Conservation (phyloP, 2,113 vertebrate genomes). For the Oryzias javanicus region DNA sequence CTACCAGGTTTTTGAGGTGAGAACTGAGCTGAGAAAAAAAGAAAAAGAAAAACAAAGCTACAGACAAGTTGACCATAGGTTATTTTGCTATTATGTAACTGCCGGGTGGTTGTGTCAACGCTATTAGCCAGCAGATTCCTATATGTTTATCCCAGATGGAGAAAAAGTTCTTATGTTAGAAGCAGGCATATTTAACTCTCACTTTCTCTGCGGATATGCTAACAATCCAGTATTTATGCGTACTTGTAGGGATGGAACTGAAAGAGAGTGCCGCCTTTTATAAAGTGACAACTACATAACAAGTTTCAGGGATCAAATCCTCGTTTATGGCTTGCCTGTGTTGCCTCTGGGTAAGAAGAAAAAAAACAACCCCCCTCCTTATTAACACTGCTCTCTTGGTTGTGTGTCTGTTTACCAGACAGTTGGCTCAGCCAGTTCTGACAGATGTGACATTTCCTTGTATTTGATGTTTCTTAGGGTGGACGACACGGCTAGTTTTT, state of each 20-base stretch:
- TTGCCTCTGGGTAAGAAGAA: constrained; percentile 55
- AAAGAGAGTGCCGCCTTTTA: constrained; percentile 48
- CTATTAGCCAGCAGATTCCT: too few relatives aligned
- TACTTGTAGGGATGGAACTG: constrained; percentile 2
- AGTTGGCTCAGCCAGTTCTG: constrained; percentile 54
- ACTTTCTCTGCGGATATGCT: constrained; percentile 7
- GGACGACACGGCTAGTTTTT: constrained; percentile 37
- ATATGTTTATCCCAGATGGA: not conserved
- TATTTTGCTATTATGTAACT: too few relatives aligned
- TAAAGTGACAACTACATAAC: constrained; percentile 60
- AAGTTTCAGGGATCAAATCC: constrained; percentile 58
- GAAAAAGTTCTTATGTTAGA: not conserved
- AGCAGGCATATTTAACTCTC: not conserved
- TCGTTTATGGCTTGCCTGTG: constrained; percentile 58
- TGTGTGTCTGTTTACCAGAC: constrained; percentile 47
- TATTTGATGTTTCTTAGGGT: constrained; percentile 66
- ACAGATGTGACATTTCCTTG: constrained; percentile 58
- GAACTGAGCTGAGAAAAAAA: too few relatives aligned
- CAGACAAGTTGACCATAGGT: too few relatives aligned
- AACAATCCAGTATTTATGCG: constrained; percentile 18
- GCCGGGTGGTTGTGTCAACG: too few relatives aligned
- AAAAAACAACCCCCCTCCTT: constrained; percentile 58
- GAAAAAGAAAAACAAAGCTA: too few relatives aligned
- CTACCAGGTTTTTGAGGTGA: too few relatives aligned
- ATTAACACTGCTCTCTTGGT: constrained; percentile 65